Evolutionary conservation across 2,888 invertebrate species (phyloP).

Genomic region (Leptogaster cylindrica): DNA sequence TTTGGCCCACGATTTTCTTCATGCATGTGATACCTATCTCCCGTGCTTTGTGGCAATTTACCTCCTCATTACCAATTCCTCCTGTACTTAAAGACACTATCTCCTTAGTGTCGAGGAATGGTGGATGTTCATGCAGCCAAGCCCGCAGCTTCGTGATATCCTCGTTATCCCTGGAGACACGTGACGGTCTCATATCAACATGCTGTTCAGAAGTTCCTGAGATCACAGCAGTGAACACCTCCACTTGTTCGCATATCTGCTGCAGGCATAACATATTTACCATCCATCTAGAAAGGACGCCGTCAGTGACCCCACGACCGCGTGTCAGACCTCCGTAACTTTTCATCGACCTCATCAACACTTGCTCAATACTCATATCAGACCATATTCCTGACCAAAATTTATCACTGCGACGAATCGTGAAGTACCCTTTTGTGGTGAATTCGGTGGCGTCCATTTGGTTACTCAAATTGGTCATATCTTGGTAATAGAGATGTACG

Average conservation of each 20-base stretch:
- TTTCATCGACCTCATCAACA: neutral
- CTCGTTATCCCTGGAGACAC: neutral
- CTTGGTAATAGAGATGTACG: neutral
- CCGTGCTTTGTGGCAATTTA: slow-evolving; percentile 4
- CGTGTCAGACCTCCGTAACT: neutral
- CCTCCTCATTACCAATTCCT: neutral
- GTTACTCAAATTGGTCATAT: neutral
- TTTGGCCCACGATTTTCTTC: neutral
- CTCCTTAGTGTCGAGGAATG: neutral
- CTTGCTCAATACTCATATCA: neutral
- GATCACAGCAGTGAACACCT: neutral
- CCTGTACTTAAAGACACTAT: slow-evolving; percentile 3
- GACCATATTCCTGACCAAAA: neutral
- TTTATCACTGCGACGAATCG: neutral
- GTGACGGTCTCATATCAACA: neutral
- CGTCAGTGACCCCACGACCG: neutral
- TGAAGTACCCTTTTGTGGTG: neutral
- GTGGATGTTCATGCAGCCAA: neutral
- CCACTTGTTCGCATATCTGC: neutral
- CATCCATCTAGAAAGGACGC: slow-evolving; percentile 1
- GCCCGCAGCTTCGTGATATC: neutral
- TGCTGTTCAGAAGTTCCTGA: neutral
- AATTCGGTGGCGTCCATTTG: neutral
- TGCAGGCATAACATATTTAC: neutral
- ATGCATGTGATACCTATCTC: neutral